Evolutionary conservation across 2,113 vertebrate genomes (phyloP), one percentile per base, ranked within the genome.

Genomic region (Collichthys lucidus): DNA sequence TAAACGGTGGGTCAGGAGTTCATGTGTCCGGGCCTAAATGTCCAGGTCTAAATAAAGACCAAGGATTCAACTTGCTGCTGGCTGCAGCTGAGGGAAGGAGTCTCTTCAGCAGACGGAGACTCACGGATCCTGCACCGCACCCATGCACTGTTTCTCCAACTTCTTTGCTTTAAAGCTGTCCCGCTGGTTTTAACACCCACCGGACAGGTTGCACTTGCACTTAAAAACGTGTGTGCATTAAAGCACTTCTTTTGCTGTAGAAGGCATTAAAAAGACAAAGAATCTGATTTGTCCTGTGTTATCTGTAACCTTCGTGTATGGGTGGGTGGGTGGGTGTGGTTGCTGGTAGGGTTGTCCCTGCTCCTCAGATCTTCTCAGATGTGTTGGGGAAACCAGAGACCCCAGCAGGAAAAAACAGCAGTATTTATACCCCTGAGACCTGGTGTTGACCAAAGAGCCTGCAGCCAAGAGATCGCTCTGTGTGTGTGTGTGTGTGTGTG

Each of bases 1-100:
- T 93, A 92, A 92, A 92, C 90, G 88, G 84, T 91, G 77, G 91
- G 88, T 94, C 92, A 90, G 84, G 86, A 91, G 92, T 93, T 91
- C 91, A 82, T 86, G 84, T 94, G 86, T 88, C 83, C 70, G 67
- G 90, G 80, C 86, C 88, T 92, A 89, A 89, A 89, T 87, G 84
- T 86, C 64, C 88, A 87, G 69, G 79, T 94, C 92, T 94, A 94
- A 92, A 94, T 92, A 89, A 93, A 93, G 92, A 86, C 75, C 61
- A 50, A 83, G 88, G 84, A 89, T 90, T 84, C 85, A 86, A 77
- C 77, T 86, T 78, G 84, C 90, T 90, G 81, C 83, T 56, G 69
- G 65, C 49, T 78, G 70, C 47, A 60, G 74, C 80, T 82, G 69
- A 78, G 64, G 70, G 77, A 77, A 88, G 85, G 66, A 89, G 89